These are phyloP conservation scores for Zophobas morio DNA, from an alignment of 1,140 invertebrate genomes.

Conservation along the genomic window DNA sequence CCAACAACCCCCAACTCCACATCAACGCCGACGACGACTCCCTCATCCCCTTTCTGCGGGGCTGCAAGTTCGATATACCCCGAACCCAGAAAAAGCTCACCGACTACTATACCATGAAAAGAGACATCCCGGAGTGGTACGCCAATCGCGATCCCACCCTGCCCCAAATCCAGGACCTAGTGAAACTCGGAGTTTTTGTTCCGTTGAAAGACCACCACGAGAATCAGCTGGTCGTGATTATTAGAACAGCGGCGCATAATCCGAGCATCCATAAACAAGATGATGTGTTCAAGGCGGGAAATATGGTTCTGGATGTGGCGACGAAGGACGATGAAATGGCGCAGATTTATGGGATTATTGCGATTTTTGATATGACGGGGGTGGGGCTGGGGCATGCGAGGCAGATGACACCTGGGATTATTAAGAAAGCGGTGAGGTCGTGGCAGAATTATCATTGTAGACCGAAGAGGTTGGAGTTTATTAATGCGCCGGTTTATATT, in stretches of 20 bases:
- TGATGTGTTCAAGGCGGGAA: conserved; percentile 74
- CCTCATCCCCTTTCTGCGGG: conserved; percentile 73
- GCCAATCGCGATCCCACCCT: conserved; percentile 72
- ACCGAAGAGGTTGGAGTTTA: conserved; percentile 78
- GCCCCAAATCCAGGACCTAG: conserved; percentile 72
- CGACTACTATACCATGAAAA: conserved; percentile 73
- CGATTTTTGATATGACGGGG: conserved; percentile 75
- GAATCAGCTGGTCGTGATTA: conserved; percentile 72
- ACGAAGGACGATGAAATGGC: conserved; percentile 69
- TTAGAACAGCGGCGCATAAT: conserved; percentile 72
- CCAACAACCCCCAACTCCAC: conserved; percentile 34
- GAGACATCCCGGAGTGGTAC: conserved; percentile 74
- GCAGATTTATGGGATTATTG: conserved; percentile 73
- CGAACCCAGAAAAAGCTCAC: conserved; percentile 72
- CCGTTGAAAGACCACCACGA: conserved; percentile 70
- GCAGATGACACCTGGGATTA: conserved; percentile 72
- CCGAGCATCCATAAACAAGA: conserved; percentile 71
- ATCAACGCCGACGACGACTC: conserved; percentile 3
- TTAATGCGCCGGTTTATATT: conserved; percentile 79
- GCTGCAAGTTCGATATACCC: conserved; percentile 75
- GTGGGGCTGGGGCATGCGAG: conserved; percentile 74
- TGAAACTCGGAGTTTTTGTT: conserved; percentile 74
- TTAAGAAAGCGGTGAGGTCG: conserved; percentile 74
- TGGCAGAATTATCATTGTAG: conserved; percentile 82
- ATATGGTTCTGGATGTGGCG: conserved; percentile 74